Base-by-base conservation (phyloP, 2,797 vertebrate genomes). In the Pipistrellus kuhlii region DNA sequence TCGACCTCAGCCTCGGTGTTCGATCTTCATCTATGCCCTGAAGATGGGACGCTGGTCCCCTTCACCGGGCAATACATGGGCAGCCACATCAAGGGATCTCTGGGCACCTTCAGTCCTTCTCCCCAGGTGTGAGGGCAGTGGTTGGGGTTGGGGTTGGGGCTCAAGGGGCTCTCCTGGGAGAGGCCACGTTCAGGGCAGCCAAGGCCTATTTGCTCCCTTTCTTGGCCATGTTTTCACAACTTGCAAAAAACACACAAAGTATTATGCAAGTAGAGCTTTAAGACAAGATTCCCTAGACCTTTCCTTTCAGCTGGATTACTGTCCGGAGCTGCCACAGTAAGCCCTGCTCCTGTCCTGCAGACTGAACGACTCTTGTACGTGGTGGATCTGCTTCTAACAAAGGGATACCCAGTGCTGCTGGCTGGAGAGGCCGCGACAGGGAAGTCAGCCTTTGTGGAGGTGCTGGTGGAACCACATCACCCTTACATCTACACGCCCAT, bases 381-480 rank as follows among this genome's bases (percentile, higher is more conserved):
- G 35, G 96, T 99, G 81, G 98, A 98, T 81, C 90, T 98, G 85
- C 98, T 99, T 97, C 83, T 98, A 94, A 97, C 97, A 30, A 95
- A 97, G 25, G 98, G 98, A 35, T 98, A 98, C 68, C 98, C 99
- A 1, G 98, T 98, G 71, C 77, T 99, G 86, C 97, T 99, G 46
- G 97, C 98, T 9, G 99, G 99, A 89, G 98, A 99, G 93, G 95
- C 97, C 1, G 97, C 98, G 30, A 97, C 98, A 53, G 99, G 99
- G 72, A 99, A 99, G 98, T 98, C 98, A 8, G 96, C 97, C 25
- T 96, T 99, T 84, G 98, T 98, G 64, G 98, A 98, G 91, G 88
- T 94, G 59, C 93, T 99, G 21, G 95, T 98, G 86, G 97, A 96
- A 85, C 98, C 98, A 69, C 95, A 97, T 69, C 97, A 97, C 87